phyloP scores from a whole-genome alignment of 1,140 invertebrate species.

The Littorina saxatilis region DNA sequence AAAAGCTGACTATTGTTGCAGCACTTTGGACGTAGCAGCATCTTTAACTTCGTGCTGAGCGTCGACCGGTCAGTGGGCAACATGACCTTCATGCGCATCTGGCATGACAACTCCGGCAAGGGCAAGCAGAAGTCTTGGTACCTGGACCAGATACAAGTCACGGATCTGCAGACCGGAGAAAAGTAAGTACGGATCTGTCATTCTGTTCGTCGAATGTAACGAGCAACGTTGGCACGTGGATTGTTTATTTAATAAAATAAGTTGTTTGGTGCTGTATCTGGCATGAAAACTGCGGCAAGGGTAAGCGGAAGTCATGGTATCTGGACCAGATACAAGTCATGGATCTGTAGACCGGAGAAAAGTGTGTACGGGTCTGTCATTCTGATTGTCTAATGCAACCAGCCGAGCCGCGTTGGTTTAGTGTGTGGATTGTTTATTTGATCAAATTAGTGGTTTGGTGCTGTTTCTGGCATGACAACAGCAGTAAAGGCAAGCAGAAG shows the following conservation, averaged over 20 bases:
- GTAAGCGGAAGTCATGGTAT: constrained; percentile 72
- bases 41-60: constrained; percentile 73
- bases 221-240: too few relatives aligned
- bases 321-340: constrained; percentile 72
- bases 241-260: too few relatives aligned
- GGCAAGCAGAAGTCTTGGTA: constrained; percentile 73
- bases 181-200: constrained; percentile 68
- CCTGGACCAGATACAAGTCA: constrained; percentile 72
- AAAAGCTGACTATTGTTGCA: constrained; percentile 40
- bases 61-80: constrained; percentile 70
- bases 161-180: constrained; percentile 74
- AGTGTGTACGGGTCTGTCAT: constrained; percentile 64
- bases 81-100: constrained; percentile 73
- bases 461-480: constrained; percentile 77
- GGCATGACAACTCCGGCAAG: constrained; percentile 75
- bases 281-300: constrained; percentile 75
- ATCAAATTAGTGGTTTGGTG: too few relatives aligned
- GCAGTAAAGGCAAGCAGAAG: constrained; percentile 67
- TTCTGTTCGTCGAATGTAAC: too few relatives aligned
- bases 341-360: constrained; percentile 74
- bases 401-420: too few relatives aligned
- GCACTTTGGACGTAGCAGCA: constrained; percentile 67
- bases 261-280: too few relatives aligned
- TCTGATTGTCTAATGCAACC: too few relatives aligned
- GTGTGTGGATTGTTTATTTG: too few relatives aligned